phyloP scores from a whole-genome alignment of 2,113 vertebrate genomes.

The Argyrosomus japonicus region DNA sequence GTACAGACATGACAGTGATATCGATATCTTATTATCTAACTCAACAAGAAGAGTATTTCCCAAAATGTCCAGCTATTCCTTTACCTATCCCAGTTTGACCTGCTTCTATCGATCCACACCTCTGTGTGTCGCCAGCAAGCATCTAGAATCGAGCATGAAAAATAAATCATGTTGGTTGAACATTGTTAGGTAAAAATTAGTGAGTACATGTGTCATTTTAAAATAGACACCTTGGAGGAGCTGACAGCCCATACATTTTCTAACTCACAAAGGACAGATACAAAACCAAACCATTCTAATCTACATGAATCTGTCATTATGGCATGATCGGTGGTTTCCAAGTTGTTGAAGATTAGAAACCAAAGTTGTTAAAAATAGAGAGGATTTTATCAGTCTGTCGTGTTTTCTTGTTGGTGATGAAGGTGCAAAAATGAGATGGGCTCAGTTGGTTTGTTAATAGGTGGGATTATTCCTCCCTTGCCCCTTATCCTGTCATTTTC shows the following conservation, averaged over 20 bases:
- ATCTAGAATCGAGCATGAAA: not conserved
- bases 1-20: too few species aligned
- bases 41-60: not conserved
- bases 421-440: conserved; percentile 25
- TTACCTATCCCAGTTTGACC: not conserved
- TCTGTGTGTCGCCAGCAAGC: not conserved
- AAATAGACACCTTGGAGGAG: not conserved
- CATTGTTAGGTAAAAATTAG: not conserved
- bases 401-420: conserved; percentile 24
- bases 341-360: conserved; percentile 44
- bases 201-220: not conserved
- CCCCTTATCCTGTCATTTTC: not conserved
- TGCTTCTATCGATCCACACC: not conserved
- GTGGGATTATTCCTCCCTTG: conserved; percentile 19
- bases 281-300: not conserved
- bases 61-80: not conserved
- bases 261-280: conserved; percentile 8
- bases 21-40: not conserved
- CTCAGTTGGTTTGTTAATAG: not conserved
- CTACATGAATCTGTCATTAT: conserved; percentile 16
- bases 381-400: conserved; percentile 7
- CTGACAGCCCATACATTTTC: not conserved
- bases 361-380: conserved; percentile 44
- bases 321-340: conserved; percentile 40
- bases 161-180: not conserved